These are phyloP conservation scores for Formica exsecta DNA, from an alignment of 1,140 invertebrate genomes.

Conservation along the genomic window DNA sequence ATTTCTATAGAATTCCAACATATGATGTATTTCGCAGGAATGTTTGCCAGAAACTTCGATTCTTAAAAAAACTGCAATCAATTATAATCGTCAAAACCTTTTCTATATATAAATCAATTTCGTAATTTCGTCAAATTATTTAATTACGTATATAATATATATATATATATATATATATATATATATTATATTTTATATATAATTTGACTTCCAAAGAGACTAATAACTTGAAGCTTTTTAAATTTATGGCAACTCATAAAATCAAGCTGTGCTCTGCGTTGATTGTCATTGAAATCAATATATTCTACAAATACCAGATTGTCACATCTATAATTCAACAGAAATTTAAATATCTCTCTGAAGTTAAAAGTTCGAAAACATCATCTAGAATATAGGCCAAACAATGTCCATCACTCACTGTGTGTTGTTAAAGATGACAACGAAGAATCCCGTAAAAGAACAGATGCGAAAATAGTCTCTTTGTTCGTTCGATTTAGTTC, in stretches of 20 bases:
- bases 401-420: not conserved
- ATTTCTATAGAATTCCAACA: not conserved
- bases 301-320: not conserved
- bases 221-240: not conserved
- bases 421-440: slow-evolving; percentile 52
- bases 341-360: slow-evolving; percentile 16
- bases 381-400: slow-evolving; percentile 29
- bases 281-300: not conserved
- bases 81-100: not conserved
- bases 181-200: not conserved
- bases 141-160: not conserved
- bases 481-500: slow-evolving; percentile 5
- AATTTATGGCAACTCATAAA: slow-evolving; percentile 3
- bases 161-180: not conserved
- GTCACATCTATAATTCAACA: slow-evolving; percentile 2
- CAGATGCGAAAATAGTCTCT: slow-evolving; percentile 35
- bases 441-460: slow-evolving; percentile 39
- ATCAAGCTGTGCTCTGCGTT: not conserved
- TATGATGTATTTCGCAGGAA: not conserved
- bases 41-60: not conserved
- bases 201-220: no score
- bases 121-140: not conserved
- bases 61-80: not conserved
- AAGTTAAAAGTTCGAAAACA: slow-evolving; percentile 33
- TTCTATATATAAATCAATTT: not conserved